Conservation (phyloP, 2,113 vertebrate genomes). For the Pao palembangensis region DNA sequence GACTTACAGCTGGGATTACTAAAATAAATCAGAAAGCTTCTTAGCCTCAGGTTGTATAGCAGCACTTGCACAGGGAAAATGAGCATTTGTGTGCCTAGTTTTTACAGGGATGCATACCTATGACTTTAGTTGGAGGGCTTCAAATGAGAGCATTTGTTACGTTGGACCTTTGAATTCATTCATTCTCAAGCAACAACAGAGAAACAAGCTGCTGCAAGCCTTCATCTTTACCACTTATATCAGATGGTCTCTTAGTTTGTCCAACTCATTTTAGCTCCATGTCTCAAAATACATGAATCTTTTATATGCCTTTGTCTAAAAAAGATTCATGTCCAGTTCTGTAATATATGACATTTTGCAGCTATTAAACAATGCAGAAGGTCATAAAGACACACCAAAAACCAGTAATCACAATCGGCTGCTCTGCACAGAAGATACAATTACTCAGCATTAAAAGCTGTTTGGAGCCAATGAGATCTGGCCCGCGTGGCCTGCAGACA, state of each 20-base stretch:
- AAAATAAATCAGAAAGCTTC: conserved; percentile 67
- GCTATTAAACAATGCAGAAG: too few species aligned
- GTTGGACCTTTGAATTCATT: conserved; percentile 37
- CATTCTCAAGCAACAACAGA: conserved; percentile 26
- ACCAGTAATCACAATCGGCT: not conserved
- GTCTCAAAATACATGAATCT: not conserved
- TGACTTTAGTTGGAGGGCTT: conserved; percentile 25
- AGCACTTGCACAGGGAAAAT: conserved; percentile 23
- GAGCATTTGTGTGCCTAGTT: conserved; percentile 10
- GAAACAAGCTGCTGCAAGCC: conserved; percentile 23
- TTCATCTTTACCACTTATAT: too few species aligned
- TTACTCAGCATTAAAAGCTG: not conserved
- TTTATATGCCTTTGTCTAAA: too few species aligned
- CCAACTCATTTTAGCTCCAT: not conserved
- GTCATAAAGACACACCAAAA: too few species aligned
- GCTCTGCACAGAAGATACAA: not conserved
- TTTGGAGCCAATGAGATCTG: conserved; percentile 18
- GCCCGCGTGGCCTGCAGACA: conserved; percentile 10
- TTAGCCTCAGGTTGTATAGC: conserved; percentile 57
- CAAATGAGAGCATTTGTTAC: conserved; percentile 32
- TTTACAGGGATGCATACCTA: conserved; percentile 3
- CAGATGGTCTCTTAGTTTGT: too few species aligned
- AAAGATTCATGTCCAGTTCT: too few species aligned
- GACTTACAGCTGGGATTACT: conserved; percentile 65
- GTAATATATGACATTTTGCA: too few species aligned